Base-by-base conservation (phyloP, 2,113 vertebrate species). In the Melospiza georgiana region DNA sequence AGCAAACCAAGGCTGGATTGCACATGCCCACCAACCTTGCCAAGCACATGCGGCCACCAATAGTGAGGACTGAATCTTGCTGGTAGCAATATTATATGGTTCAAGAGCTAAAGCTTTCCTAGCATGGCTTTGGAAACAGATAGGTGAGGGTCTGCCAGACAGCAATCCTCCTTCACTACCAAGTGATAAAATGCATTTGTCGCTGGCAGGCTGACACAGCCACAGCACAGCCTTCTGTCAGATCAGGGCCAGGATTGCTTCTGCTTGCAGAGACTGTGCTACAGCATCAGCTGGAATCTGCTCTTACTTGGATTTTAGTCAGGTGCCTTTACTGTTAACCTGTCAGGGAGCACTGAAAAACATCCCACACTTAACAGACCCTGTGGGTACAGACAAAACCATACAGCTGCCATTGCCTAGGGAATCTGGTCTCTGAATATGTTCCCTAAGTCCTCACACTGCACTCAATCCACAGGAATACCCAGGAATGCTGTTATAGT, bases 361-460 rank as follows among this genome's bases (percentile, higher is more conserved):
- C 6, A 63, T 4, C 5, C 52, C 15, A 28, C 15, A 5, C 5
- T 27, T 46, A 24, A 46, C 17, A 58, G 6, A 55, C 6, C 5
- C 22, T 54, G 20, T 2, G 2, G 33, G 51, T 31, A 49, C 13
- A 16, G 0, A 3, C 11, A n/a, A 39, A 90, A 86, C 9, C 19
- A 15, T 13, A 11, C 19, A 52, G 41, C 35, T 71, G 35, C 20
- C 30, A 19, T n/a, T 48, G 11, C 17, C 31, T 7, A 46, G n/a
- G 31, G 12, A 73, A 66, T n/a, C 15, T 7, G 3, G 17, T 24
- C 35, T 72, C 31, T 6, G 3, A 22, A 37, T 31, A 33, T 8
- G 12, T 12, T 44, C 23, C 6, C 0, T 14, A 37, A 41, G 8
- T 31, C 31, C 12, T 58, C 15, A 69, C 9, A 11, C 0, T 1